Conservation (phyloP, 2,888 invertebrate species). For the Melanophora roralis region DNA sequence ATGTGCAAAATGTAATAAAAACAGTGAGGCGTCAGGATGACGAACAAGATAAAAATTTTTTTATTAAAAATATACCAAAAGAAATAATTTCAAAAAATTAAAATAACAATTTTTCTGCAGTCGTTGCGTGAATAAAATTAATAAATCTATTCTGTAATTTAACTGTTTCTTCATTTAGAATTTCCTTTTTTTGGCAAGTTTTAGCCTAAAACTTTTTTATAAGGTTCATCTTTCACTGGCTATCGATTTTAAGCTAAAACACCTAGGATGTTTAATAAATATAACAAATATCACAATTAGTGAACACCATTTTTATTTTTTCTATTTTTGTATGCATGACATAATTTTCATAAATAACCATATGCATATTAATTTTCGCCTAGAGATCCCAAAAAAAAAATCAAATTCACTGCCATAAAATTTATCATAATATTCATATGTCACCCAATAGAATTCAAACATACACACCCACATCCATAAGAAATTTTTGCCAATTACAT, state of each 20-base stretch:
- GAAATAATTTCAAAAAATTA: too few relatives aligned
- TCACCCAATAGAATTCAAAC: neutral
- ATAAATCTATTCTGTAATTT: too few relatives aligned
- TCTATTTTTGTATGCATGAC: slow-evolving; percentile 48
- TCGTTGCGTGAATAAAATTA: too few relatives aligned
- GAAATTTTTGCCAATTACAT: slow-evolving; percentile 32
- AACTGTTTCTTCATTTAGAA: neutral
- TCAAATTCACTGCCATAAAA: slow-evolving; percentile 2
- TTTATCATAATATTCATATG: slow-evolving; percentile 31
- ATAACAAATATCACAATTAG: too few relatives aligned
- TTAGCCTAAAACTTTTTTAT: too few relatives aligned
- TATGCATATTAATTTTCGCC: neutral
- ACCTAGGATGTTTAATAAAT: too few relatives aligned
- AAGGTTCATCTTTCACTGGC: too few relatives aligned
- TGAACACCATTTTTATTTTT: slow-evolving; percentile 35
- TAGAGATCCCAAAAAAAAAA: neutral
- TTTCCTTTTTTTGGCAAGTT: too few relatives aligned
- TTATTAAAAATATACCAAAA: too few relatives aligned
- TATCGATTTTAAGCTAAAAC: too few relatives aligned
- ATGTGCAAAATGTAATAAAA: neutral
- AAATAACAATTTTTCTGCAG: too few relatives aligned
- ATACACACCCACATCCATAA: neutral
- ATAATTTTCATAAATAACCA: slow-evolving; percentile 36
- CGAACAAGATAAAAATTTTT: neutral
- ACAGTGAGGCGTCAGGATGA: neutral